Base-by-base conservation (phyloP, 2,797 vertebrate species). In the Microctenopoma steveboyesi region DNA sequence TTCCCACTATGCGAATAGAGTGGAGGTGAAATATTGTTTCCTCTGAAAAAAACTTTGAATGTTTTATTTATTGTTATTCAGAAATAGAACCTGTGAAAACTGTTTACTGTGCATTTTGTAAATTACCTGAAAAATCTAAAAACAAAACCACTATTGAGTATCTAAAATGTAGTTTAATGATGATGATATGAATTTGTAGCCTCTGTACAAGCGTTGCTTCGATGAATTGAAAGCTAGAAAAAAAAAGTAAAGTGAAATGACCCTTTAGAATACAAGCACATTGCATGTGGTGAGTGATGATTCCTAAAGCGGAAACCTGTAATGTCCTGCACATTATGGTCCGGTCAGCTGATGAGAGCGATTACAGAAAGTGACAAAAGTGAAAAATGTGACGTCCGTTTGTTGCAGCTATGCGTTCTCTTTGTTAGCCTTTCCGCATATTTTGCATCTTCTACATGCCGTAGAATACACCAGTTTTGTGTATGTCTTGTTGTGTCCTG, bases 81-180 rank as follows among this genome's bases (percentile, higher is more conserved):
- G 18, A 58, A 56, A 33, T 5, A 43, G n/a, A 28, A 14, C 22
- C 11, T 35, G 2, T 40, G 35, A 39, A 49, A 56, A 64, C 16
- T 72, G 43, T 47, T 22, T 22, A 22, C 22, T 22, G 22, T 22
- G 22, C 22, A 22, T 22, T 22, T 22, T 22, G 22, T 22, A 22
- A 22, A 22, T 22, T 40, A 57, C 47, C 25, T 39, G 37, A 22
- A 59, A 59, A 22, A 22, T 22, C 22, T 22, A 7, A 72, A 55
- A 28, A 55, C 18, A 75, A 47, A 10, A 4, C 16, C 16, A 5
- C 25, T 45, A 28, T 16, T 66, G 13, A 64, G 43, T 60, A 39
- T 52, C 48, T 70, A 22, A 67, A 62, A 50, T 63, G 5, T 42
- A 33, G n/a, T 67, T 63, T 76, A 50, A 33, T 39, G 2, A 54